These are phyloP conservation scores for Arrhamphus sclerolepis DNA, from an alignment of 2,797 vertebrate genomes.

Conservation along the genomic window DNA sequence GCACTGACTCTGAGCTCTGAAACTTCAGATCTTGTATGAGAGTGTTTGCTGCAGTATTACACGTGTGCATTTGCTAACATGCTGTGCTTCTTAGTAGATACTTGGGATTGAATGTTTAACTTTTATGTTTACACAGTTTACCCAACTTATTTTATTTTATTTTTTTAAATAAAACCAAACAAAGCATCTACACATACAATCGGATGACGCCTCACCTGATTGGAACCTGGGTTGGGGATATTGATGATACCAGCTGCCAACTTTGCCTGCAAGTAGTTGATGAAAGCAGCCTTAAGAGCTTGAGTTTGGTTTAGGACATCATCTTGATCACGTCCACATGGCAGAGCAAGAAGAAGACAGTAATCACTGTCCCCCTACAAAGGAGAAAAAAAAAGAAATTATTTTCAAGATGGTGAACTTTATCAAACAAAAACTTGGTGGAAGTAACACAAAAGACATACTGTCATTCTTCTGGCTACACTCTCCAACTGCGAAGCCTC, in stretches of 20 bases:
- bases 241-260: constrained; percentile 98
- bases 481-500: constrained; percentile 95
- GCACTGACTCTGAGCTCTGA: too few relatives aligned
- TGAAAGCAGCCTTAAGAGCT: constrained; percentile 95
- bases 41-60: too few relatives aligned
- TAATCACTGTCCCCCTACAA: constrained; percentile 95
- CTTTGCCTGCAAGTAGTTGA: constrained; percentile 97
- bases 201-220: constrained; percentile 85
- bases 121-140: too few relatives aligned
- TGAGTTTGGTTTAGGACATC: constrained; percentile 97
- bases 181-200: too few relatives aligned
- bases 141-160: too few relatives aligned
- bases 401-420: constrained; percentile 27
- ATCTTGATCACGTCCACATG: constrained; percentile 96
- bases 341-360: constrained; percentile 95
- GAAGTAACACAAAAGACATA: constrained; percentile 56
- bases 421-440: background rate
- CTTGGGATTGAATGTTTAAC: too few relatives aligned
- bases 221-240: constrained; percentile 97
- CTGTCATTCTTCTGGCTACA: constrained; percentile 95
- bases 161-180: too few relatives aligned
- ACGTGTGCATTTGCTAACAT: too few relatives aligned
- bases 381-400: background rate
- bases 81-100: too few relatives aligned
- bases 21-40: too few relatives aligned